Percentiles rank a stretch among this genome's conserved stretches.
Evolutionary conservation across 2,888 invertebrate species (phyloP).

Genomic region (Lamellibrachia satsuma): DNA sequence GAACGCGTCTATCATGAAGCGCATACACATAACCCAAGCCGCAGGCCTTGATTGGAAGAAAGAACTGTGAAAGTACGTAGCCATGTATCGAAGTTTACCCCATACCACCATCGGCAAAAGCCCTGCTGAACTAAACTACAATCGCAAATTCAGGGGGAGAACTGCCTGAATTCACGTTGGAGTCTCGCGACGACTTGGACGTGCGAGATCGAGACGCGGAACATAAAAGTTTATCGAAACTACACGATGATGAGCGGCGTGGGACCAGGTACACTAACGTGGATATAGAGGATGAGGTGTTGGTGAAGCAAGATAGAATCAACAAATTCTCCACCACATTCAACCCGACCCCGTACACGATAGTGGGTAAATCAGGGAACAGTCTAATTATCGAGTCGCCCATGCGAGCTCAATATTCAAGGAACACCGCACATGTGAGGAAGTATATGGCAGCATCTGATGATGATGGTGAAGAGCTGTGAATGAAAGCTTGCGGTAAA

Average conservation of each 20-base stretch:
- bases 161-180: not conserved
- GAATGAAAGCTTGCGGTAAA: no score
- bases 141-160: not conserved
- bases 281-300: no score
- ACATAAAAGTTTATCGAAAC: not conserved
- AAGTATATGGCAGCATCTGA: no score
- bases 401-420: no score
- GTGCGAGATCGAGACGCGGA: not conserved
- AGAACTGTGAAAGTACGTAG: not conserved
- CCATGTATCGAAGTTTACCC: not conserved
- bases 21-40: not conserved
- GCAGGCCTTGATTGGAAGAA: not conserved
- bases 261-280: not conserved
- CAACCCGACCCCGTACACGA: no score
- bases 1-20: not conserved
- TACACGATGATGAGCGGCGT: not conserved
- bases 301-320: no score
- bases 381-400: no score
- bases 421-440: no score
- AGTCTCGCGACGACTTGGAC: not conserved
- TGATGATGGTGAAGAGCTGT: no score
- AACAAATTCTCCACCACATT: no score
- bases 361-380: no score
- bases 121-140: not conserved
- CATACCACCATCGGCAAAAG: not conserved